phyloP scores from a whole-genome alignment of 1,140 invertebrate species.

The Drosophila azteca region DNA sequence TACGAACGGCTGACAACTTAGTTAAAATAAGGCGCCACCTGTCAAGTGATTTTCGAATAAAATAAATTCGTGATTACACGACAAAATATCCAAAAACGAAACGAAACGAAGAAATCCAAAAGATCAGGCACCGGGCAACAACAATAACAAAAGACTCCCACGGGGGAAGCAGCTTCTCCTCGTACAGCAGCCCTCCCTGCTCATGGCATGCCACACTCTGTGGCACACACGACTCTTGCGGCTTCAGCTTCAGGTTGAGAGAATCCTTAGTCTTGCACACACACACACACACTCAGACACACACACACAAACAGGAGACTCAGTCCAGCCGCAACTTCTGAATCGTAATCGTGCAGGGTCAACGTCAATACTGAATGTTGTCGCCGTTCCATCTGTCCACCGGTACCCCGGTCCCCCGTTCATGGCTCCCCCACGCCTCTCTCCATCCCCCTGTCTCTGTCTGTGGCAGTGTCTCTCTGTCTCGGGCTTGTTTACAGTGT shows the following conservation, averaged over 20 bases:
- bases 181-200: neutral
- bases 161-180: slow-evolving; percentile 49
- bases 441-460: slow-evolving; percentile 16
- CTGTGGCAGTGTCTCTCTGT: slow-evolving; percentile 51
- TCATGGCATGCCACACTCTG: slow-evolving; percentile 28
- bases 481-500: slow-evolving; percentile 79
- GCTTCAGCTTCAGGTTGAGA: slow-evolving; percentile 38
- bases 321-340: slow-evolving; percentile 65
- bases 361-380: slow-evolving; percentile 71
- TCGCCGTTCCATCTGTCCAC: slow-evolving; percentile 47
- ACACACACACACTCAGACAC: slow-evolving; percentile 34
- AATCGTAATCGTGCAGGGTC: slow-evolving; percentile 81
- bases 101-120: slow-evolving; percentile 53
- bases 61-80: slow-evolving; percentile 84
- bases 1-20: slow-evolving; percentile 69
- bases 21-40: slow-evolving; percentile 82
- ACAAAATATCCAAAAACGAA: slow-evolving; percentile 57
- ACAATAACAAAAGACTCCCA: slow-evolving; percentile 82
- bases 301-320: slow-evolving; percentile 6
- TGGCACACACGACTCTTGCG: slow-evolving; percentile 62
- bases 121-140: slow-evolving; percentile 59
- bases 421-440: slow-evolving; percentile 1
- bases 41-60: slow-evolving; percentile 83
- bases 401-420: too few relatives aligned
- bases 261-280: slow-evolving; percentile 52